Percentiles rank a stretch among this genome's conserved stretches.
Conservation (phyloP, 1,140 invertebrate genomes). For the Tetraneura akinire region DNA sequence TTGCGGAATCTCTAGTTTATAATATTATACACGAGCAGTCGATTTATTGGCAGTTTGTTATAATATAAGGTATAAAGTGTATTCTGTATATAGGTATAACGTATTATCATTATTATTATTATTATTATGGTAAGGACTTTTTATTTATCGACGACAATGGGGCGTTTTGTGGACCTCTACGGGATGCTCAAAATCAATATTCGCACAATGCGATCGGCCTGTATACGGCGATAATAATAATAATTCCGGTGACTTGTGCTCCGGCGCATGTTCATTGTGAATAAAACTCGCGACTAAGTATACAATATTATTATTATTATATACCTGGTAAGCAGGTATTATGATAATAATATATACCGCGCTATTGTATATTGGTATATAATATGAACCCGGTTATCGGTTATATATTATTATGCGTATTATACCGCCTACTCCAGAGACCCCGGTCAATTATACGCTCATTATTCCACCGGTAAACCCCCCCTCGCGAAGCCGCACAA, state of each 20-base stretch:
- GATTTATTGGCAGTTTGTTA: constrained; percentile 3
- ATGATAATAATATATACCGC: neutral
- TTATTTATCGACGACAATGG: constrained; percentile 23
- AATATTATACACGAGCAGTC: neutral
- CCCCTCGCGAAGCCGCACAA: neutral
- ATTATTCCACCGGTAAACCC: constrained; percentile 34
- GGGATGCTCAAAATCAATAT: constrained; percentile 39
- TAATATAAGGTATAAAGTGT: neutral
- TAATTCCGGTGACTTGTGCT: constrained; percentile 27
- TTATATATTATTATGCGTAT: neutral
- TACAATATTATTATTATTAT: too few relatives aligned
- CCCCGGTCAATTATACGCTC: constrained; percentile 42
- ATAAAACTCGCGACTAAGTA: neutral
- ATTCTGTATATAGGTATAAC: neutral
- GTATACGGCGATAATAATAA: neutral
- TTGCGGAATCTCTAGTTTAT: constrained; percentile 3
- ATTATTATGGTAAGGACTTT: neutral
- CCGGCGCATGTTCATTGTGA: neutral
- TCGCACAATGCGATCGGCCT: constrained; percentile 25
- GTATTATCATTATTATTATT: neutral
- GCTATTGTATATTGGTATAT: neutral
- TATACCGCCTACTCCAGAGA: too few relatives aligned
- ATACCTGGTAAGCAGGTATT: neutral
- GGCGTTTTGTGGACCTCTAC: constrained; percentile 46
- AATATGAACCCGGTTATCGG: too few relatives aligned